phyloP scores from a whole-genome alignment of 2,888 invertebrate species.

The Drosophila prostipennis region DNA sequence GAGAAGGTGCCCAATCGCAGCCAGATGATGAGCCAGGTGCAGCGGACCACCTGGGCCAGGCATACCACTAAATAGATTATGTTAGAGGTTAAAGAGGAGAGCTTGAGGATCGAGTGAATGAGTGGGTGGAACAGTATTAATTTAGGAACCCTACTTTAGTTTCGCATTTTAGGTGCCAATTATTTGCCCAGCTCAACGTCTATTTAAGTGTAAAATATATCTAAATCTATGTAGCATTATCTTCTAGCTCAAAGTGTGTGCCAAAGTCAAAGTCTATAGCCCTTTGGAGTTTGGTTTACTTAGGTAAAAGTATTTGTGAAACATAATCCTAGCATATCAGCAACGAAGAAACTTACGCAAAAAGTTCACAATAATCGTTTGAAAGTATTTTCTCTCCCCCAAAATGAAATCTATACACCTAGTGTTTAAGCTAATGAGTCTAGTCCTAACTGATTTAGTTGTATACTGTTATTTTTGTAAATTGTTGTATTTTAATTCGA shows the following conservation, averaged over 20 bases:
- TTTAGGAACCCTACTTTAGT: constrained; percentile 46
- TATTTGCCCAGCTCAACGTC: constrained; percentile 29
- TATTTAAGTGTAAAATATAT: constrained; percentile 13
- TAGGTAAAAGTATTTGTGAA: constrained; percentile 49
- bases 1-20: constrained; percentile 94
- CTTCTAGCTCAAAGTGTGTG: constrained; percentile 24
- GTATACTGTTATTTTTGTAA: constrained; percentile 55
- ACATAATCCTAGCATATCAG: constrained; percentile 44
- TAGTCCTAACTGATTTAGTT: constrained; percentile 40
- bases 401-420: constrained; percentile 28
- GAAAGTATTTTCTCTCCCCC: constrained; percentile 45
- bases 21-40: constrained; percentile 93
- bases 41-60: constrained; percentile 92
- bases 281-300: background rate
- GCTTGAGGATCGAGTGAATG: constrained; percentile 24
- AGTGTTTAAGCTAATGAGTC: constrained; percentile 35
- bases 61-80: constrained; percentile 93
- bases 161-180: constrained; percentile 49
- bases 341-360: constrained; percentile 25
- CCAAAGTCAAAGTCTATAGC: constrained; percentile 20
- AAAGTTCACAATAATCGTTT: constrained; percentile 11
- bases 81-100: constrained; percentile 25
- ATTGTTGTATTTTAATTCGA: constrained; percentile 55
- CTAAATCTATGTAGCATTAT: background rate
- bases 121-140: constrained; percentile 63